Conservation (phyloP, 2,797 vertebrate species). For the Poecilia velifera region DNA sequence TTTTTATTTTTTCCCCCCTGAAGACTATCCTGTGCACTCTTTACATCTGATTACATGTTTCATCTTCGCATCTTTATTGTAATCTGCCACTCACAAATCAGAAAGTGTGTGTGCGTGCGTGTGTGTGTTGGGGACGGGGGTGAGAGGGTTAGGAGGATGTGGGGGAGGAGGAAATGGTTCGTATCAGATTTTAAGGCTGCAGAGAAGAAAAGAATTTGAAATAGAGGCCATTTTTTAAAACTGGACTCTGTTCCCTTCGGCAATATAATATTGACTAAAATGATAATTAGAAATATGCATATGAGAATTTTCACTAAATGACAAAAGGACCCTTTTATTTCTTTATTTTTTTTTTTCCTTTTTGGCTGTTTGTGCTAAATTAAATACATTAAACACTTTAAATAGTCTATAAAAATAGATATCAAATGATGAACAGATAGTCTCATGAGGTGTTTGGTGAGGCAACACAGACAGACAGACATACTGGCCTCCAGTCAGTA, state of each 20-base stretch:
- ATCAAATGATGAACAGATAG: slow-evolving; percentile 29
- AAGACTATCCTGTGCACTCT: slow-evolving; percentile 75
- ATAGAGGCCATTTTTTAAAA: slow-evolving; percentile 39
- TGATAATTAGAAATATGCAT: slow-evolving; percentile 53
- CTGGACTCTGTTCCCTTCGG: slow-evolving; percentile 44
- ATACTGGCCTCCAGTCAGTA: slow-evolving; percentile 36
- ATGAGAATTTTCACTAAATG: slow-evolving; percentile 13
- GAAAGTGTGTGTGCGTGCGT: neutral
- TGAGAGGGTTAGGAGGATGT: slow-evolving; percentile 35
- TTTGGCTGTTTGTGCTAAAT: slow-evolving; percentile 56
- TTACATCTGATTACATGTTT: slow-evolving; percentile 81
- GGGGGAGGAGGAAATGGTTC: slow-evolving; percentile 45
- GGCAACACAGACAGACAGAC: slow-evolving; percentile 17
- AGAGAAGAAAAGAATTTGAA: slow-evolving; percentile 43
- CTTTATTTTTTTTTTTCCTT: slow-evolving; percentile 46
- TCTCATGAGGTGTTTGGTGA: neutral
- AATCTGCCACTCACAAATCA: slow-evolving; percentile 74
- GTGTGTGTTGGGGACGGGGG: slow-evolving; percentile 15
- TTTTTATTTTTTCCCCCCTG: slow-evolving; percentile 60
- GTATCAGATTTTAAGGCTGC: slow-evolving; percentile 48
- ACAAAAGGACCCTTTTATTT: slow-evolving; percentile 46
- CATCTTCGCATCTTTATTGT: slow-evolving; percentile 81
- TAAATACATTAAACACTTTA: slow-evolving; percentile 33
- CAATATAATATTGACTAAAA: slow-evolving; percentile 83
- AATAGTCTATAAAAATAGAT: slow-evolving; percentile 16